phyloP scores from a whole-genome alignment of 2,113 vertebrate species.

The Campylomormyrus numenius region DNA sequence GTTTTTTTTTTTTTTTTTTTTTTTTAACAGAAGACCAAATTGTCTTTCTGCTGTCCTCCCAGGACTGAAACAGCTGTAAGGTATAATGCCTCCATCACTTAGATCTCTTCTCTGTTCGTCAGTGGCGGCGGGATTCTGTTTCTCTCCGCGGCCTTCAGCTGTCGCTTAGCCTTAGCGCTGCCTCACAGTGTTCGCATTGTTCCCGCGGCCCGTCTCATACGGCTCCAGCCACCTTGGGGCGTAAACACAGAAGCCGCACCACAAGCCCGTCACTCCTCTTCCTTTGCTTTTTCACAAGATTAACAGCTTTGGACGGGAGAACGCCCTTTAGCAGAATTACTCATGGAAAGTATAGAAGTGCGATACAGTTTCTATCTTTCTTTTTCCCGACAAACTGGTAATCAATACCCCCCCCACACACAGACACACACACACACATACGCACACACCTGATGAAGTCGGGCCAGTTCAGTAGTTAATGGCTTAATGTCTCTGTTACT shows the following conservation, averaged over 20 bases:
- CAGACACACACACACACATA: too few species aligned
- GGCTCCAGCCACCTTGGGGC: neutral
- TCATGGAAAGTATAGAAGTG: neutral
- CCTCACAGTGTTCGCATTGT: neutral
- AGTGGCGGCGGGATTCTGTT: neutral
- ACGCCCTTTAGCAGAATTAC: neutral
- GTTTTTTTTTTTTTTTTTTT: neutral
- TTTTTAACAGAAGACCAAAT: neutral
- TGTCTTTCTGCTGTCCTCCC: neutral
- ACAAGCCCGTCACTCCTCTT: neutral
- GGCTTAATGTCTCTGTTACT: slow-evolving; percentile 33
- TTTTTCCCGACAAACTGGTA: neutral
- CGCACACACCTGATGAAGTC: slow-evolving; percentile 17
- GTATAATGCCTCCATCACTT: neutral
- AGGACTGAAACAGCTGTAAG: neutral
- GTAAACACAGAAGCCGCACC: neutral
- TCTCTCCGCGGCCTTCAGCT: neutral
- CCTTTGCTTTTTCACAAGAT: neutral
- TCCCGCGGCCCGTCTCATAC: neutral
- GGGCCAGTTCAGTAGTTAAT: slow-evolving; percentile 36
- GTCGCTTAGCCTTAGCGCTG: neutral
- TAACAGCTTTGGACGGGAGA: neutral
- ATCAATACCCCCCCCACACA: slow-evolving; percentile 20
- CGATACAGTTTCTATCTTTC: neutral
- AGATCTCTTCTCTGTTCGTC: neutral